Evolutionary conservation across 2,797 vertebrate species (phyloP), one percentile per base, ranked within the genome.

Genomic region (Catostomus latipinnis): DNA sequence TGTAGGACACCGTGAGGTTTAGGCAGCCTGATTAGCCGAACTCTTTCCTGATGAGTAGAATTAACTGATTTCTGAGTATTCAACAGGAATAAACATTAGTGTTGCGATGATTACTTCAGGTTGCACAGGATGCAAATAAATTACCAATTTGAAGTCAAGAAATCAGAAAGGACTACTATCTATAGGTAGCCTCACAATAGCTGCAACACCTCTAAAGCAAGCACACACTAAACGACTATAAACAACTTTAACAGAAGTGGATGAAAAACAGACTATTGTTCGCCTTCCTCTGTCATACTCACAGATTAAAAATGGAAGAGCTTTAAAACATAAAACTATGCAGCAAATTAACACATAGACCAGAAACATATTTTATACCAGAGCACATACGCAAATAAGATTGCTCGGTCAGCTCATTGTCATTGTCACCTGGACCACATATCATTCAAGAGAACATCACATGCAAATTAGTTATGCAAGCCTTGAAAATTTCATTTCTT

Each of bases 1-100:
- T 57, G 14, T 49, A n/a, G 45, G 49, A 16, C 43, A 22, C 13
- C 68, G 62, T 12, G 7, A 74, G 71, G 13, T 62, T 73, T 8
- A 67, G 53, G 14, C 13, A 52, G 6, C 14, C 16, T 5, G 49
- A 54, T 81, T 69, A 74, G 61, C 22, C 11, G 34, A 46, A 67
- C 12, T 8, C 16, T 34, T 3, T 56, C 53, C 45, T 56, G 16
- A 76, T 49, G 57, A 65, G 50, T 8, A 77, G 54, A 60, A 12
- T 45, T 49, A 70, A 10, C 48, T 16, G 49, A 61, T n/a, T 46
- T 53, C 18, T 14, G 10, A 61, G 10, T 5, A 52, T 58, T 13
- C n/a, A 45, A 65, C 7, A 67, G 46, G 46, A 77, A 5, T 3
- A 65, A 2, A 22, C 2, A 34, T 4, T 48, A 58, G 16, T 57